Evolutionary conservation across 2,888 invertebrate species (phyloP), one percentile per base, ranked within the genome.

Genomic region (Trachelus iudaicus): DNA sequence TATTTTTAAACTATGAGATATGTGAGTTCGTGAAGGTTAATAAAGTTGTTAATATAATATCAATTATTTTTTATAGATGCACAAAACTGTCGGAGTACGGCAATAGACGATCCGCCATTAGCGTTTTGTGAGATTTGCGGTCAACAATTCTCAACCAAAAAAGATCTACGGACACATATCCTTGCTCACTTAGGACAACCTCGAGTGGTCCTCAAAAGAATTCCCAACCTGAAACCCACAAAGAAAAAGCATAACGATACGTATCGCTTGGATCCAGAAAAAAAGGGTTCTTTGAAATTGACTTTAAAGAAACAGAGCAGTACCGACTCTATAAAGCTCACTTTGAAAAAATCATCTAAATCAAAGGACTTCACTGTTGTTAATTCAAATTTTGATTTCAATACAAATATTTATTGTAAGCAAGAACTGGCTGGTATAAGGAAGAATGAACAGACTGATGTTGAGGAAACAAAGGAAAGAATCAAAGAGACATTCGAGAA

Each of bases 101-200:
- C 15, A 40, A 40, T 11, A 69, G 69, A 69, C 69, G 69, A 69
- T 69, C 82, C 81, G 76, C 80, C 81, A 34, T 75, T 82, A 33
- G 80, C 86, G 13, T 83, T 84, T 77, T 91, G 91, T 81, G 91
- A 90, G 81, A 87, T 91, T 80, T 91, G 91, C 75, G 84, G 86
- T 9, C 83, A 87, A 78, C 82, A 88, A 77, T 91, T 90, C 78
- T 75, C 81, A 23, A 84, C 83, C 0, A 91, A 90, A 77, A 89
- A 89, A 40, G 89, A 89, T 76, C 77, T 91, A 11, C 86, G 89
- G 11, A 77, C 83, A 0, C 91, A 91, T 77, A 85, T 90, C 4
- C 76, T 88, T 3, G 82, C 87, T 33, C 91, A 91, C 76, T 81
- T 91, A 69, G 88, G 89, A 12, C 85, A 87, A 34, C 88, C 91